A percentile compares a stretch with the other conserved stretches of the same genome.
Evolutionary conservation across 2,888 invertebrate genomes (phyloP).

Genomic region (Tholera decimalis): DNA sequence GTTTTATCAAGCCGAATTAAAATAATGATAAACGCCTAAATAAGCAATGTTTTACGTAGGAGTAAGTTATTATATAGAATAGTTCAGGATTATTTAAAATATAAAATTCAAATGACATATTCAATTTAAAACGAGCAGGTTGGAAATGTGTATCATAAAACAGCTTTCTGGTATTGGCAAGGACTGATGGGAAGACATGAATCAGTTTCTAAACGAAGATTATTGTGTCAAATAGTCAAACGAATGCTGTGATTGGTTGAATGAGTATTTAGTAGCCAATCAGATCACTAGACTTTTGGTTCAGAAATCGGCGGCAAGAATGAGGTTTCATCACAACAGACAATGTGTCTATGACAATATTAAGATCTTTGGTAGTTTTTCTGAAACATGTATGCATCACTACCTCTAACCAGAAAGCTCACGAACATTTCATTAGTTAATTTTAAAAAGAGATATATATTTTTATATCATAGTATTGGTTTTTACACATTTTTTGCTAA

Average conservation of each 20-base stretch:
- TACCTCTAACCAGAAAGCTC: conserved; percentile 44
- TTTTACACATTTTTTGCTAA: conserved; percentile 82
- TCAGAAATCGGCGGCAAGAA: neutral
- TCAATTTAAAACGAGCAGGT: conserved; percentile 29
- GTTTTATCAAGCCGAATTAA: conserved; percentile 28
- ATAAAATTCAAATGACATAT: conserved; percentile 47
- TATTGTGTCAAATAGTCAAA: too few species aligned
- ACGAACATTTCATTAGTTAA: conserved; percentile 60
- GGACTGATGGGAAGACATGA: neutral
- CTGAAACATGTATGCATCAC: too few species aligned
- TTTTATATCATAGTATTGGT: conserved; percentile 83
- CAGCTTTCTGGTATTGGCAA: conserved; percentile 47
- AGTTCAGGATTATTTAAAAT: neutral
- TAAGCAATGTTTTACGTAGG: conserved; percentile 34
- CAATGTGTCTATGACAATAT: conserved; percentile 16
- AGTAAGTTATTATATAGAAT: conserved; percentile 16
- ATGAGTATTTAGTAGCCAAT: neutral
- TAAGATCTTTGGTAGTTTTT: neutral
- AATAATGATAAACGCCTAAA: neutral
- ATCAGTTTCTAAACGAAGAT: neutral
- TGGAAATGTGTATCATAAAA: conserved; percentile 38
- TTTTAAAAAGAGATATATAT: conserved; percentile 78
- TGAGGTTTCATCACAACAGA: neutral
- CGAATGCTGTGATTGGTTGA: neutral
- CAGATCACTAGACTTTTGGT: neutral